Evolutionary conservation across 1,140 invertebrate species (phyloP), one percentile per base, ranked within the genome.

Genomic region (Bombus waltoni): DNA sequence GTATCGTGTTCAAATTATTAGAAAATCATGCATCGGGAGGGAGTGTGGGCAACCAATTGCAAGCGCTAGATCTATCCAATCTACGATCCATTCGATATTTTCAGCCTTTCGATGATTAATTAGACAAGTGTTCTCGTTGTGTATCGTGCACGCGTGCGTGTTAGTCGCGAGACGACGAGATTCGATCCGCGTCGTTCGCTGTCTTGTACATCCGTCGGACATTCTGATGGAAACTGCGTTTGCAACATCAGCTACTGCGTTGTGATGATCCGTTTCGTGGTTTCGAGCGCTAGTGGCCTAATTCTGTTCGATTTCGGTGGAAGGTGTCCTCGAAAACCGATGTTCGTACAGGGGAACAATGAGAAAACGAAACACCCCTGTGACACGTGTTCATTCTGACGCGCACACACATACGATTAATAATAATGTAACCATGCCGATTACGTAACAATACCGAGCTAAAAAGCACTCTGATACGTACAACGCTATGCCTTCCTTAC

Each of bases 271-370:
- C 15, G 28, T 25, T 22, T 47, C 32, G 32, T 32, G 15, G 9
- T 15, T 65, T 5, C 3, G 22, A 18, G 13, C 11, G 38, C 28
- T 53, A 40, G 40, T 22, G 9, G 9, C 4, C 44, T 72, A 38
- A 53, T 9, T 85, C 76, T 79, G 79, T n/a, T 71, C 32, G 44
- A 72, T 83, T 72, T 83, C 81, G 66, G 81, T 86, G 73, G 62
- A 86, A 83, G 79, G 71, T 85, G 84, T 81, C 35, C 79, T 85
- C 84, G 84, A 85, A 85, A 74, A 38, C 11, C 35, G 38, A 18
- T 38, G n/a, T 53, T 65, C 38, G 13, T 38, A 22, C 32, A 59
- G 42, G 62, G 35, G 57, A 22, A 15, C n/a, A n/a, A n/a, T 32
- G 66, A 59, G 25, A 44, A 6, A 68, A 68, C 35, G 35, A 8